A percentile compares a stretch with the other conserved stretches of the same genome.
Evolutionary conservation across 2,888 invertebrate species (phyloP).

Genomic region (Parnassius smintheus): DNA sequence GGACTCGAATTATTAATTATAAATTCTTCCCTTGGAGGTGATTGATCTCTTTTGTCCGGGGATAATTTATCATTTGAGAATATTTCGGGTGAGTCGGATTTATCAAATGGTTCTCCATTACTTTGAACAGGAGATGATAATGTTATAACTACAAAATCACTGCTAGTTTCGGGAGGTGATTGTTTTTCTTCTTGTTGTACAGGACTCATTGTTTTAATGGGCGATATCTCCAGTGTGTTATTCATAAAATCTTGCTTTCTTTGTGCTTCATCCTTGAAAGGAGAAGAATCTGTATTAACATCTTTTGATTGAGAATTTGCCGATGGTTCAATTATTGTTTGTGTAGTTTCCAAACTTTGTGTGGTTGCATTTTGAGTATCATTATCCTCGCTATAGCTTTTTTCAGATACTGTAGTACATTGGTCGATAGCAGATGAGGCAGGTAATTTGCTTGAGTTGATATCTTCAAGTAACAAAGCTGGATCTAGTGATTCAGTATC

Average conservation of each 20-base stretch:
- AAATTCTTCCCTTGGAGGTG: constrained; percentile 61
- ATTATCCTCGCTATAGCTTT: constrained; percentile 23
- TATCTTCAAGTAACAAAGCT: constrained; percentile 26
- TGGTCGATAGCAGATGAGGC: constrained; percentile 30
- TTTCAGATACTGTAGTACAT: constrained; percentile 7
- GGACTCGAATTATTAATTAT: constrained; percentile 51
- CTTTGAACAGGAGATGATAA: constrained; percentile 62
- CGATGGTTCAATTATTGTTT: constrained; percentile 37
- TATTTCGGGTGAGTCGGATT: constrained; percentile 65
- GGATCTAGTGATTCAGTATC: constrained; percentile 57
- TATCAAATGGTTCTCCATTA: constrained; percentile 66
- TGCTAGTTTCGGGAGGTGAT: constrained; percentile 58
- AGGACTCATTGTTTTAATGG: constrained; percentile 75
- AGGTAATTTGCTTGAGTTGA: constrained; percentile 4
- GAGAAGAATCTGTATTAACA: constrained; percentile 55
- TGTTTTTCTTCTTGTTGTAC: constrained; percentile 53
- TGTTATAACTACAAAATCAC: constrained; percentile 64
- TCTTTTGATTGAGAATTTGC: constrained; percentile 32
- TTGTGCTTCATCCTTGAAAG: constrained; percentile 58
- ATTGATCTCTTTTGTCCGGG: constrained; percentile 63
- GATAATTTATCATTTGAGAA: constrained; percentile 72
- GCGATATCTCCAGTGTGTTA: constrained; percentile 82
- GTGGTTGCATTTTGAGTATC: constrained; percentile 29
- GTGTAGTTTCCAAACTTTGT: constrained; percentile 36
- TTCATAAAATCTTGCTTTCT: constrained; percentile 79